phyloP scores from a whole-genome alignment of 1,140 invertebrate species.

The Eupristina koningsbergeri region DNA sequence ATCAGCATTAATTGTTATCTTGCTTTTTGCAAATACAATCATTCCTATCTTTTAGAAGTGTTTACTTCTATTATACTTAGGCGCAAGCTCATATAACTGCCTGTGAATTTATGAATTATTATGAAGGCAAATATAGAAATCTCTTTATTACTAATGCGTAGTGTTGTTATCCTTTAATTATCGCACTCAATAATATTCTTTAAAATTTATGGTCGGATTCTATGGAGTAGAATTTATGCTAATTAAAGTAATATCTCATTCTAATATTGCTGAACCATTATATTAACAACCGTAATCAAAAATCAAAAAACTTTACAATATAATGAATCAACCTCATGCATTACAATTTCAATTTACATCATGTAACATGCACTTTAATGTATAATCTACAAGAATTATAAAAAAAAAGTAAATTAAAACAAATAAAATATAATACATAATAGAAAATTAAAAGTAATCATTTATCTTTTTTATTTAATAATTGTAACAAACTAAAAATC shows the following conservation, averaged over 20 bases:
- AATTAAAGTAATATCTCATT: background rate
- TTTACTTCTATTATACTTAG: background rate
- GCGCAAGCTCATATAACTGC: background rate
- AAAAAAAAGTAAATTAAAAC: no score
- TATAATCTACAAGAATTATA: no score
- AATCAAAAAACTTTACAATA: background rate
- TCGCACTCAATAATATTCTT: background rate
- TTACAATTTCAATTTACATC: no score
- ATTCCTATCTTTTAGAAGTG: background rate
- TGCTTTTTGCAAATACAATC: background rate
- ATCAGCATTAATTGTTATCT: background rate
- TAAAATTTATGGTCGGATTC: background rate
- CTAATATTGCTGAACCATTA: background rate
- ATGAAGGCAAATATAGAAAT: background rate
- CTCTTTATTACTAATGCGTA: background rate
- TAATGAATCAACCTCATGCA: background rate
- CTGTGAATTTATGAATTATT: background rate
- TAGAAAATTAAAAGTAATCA: background rate
- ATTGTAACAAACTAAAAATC: background rate
- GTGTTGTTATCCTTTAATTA: background rate
- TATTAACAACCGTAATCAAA: background rate
- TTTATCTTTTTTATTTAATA: background rate
- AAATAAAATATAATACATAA: no score
- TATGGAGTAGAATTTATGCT: background rate
- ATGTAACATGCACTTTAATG: background rate